Evolutionary conservation across 1,140 invertebrate species (phyloP), one percentile per base, ranked within the genome.

Genomic region (Musca vetustissima): DNA sequence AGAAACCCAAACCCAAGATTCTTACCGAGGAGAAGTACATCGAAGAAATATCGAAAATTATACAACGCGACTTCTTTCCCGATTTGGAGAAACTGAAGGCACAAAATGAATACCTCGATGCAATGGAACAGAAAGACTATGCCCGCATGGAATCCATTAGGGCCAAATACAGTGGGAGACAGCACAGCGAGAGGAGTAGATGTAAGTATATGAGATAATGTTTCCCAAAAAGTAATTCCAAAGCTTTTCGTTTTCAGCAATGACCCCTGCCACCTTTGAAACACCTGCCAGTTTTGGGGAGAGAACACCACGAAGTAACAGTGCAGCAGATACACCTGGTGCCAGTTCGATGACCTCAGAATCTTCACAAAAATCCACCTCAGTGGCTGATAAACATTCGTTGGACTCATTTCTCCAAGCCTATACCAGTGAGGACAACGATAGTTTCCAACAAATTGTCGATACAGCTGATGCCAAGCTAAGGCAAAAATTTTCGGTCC

Each of bases 381-480:
- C 66, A 14, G 24, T 72, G 36, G 4, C 61, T 7, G 66, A 66
- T 43, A 69, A 73, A 49, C 70, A 80, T 69, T 83, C 78, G 11
- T 82, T 96, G 69, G 96, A 99, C 84, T 85, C 90, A 14, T 99
- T 93, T 83, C 83, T 99, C 48, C 87, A 90, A 15, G 88, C 85
- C n/a, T 91, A 96, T 76, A 99, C 97, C 0, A 98, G 96, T 83
- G 97, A 99, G 85, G 98, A 99, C 77, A 98, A 98, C 84, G 91
- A 94, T 36, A 98, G 96, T 79, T 99, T 99, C 81, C 88, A 94
- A 75, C 92, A 95, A 71, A 91, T 99, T 48, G 91, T 97, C 75
- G 85, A 89, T 55, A 89, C 94, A 74, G 88, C 91, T 0, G 88
- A 96, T 65, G 88, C 90, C 71, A 89, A 90, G 77, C 89, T 93